A percentile compares a stretch with the other conserved stretches of the same genome.
Conservation (phyloP, 2,113 vertebrate genomes). For the Dermatemys mawii region DNA sequence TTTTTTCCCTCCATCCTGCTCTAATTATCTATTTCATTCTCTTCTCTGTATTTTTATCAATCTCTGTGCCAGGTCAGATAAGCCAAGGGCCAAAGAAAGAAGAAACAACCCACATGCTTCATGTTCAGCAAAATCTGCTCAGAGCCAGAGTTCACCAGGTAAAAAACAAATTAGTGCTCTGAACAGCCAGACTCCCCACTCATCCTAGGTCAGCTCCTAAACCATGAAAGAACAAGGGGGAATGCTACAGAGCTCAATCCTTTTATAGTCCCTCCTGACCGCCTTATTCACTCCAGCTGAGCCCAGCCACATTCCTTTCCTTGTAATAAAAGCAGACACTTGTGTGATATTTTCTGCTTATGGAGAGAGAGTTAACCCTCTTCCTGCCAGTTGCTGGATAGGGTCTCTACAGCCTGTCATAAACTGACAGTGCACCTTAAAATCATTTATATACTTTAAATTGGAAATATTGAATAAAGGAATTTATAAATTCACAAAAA, state of each 20-base stretch:
- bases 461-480: background rate
- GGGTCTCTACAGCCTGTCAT: background rate
- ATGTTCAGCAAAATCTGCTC: background rate
- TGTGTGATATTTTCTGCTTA: background rate
- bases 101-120: background rate
- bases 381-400: background rate
- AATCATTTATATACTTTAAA: background rate
- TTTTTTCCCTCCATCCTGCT: background rate
- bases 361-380: background rate
- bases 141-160: background rate
- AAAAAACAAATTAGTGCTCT: background rate
- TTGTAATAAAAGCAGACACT: conserved; percentile 1
- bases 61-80: background rate
- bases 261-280: background rate
- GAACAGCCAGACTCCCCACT: conserved; percentile 14
- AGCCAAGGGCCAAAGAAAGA: background rate
- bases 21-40: background rate
- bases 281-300: conserved; percentile 25
- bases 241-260: background rate
- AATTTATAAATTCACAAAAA: background rate
- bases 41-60: background rate
- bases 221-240: background rate
- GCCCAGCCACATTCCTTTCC: background rate
- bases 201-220: conserved; percentile 22
- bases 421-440: background rate